Conservation (phyloP, 2,888 invertebrate species). For the Halocaridina rubra region DNA sequence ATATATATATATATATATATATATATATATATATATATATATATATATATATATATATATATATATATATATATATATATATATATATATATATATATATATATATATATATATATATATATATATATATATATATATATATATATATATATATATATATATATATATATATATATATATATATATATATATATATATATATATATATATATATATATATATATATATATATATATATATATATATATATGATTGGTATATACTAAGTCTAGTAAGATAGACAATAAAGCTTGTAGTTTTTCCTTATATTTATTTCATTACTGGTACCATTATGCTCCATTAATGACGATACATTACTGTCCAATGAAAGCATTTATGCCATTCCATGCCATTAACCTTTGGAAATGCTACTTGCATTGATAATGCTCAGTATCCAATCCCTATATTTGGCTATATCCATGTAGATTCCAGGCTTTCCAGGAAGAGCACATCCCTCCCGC, state of each 20-base stretch:
- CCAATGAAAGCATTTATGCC: too few relatives aligned
- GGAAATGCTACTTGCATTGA: too few relatives aligned
- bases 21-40: neutral
- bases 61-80: neutral
- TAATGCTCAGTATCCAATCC: neutral
- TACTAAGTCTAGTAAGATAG: neutral
- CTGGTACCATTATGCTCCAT: too few relatives aligned
- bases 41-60: too few relatives aligned
- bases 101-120: slow-evolving; percentile 20
- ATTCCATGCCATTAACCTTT: too few relatives aligned
- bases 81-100: neutral
- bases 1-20: neutral
- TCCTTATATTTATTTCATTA: too few relatives aligned
- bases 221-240: neutral
- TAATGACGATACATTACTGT: too few relatives aligned
- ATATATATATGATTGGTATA: neutral
- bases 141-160: slow-evolving; percentile 2
- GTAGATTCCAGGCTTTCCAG: neutral
- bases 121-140: slow-evolving; percentile 14
- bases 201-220: neutral
- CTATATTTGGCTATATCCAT: neutral
- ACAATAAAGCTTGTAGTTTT: too few relatives aligned
- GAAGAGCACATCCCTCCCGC: neutral
- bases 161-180: neutral
- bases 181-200: neutral